Evolutionary conservation across 2,797 vertebrate genomes (phyloP).

Genomic region (Dromococcyx pavoninus): DNA sequence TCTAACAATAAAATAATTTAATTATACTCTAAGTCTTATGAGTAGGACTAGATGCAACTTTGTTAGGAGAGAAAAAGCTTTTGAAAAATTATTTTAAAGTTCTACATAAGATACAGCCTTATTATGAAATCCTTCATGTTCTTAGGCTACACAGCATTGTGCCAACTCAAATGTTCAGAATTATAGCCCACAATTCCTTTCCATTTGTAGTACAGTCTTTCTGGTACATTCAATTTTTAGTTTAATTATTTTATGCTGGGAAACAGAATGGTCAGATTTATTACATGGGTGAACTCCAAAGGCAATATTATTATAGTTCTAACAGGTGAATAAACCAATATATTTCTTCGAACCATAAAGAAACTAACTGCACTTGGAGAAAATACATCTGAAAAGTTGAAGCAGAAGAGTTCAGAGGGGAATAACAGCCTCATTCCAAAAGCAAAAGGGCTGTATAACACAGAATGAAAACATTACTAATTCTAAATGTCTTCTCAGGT

Average conservation of each 20-base stretch:
- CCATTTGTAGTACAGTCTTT: constrained; percentile 66
- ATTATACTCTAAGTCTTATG: neutral
- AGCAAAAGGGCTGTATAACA: neutral
- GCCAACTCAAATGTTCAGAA: constrained; percentile 63
- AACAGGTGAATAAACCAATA: constrained; percentile 74
- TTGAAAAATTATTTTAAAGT: constrained; percentile 40
- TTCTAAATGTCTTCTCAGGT: neutral
- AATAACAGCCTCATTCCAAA: neutral
- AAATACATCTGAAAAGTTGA: constrained; percentile 59
- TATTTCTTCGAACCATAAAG: constrained; percentile 68
- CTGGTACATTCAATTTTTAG: constrained; percentile 65
- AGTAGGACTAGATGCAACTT: constrained; percentile 9
- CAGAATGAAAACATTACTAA: neutral
- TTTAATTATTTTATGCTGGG: constrained; percentile 76
- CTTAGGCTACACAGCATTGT: constrained; percentile 48
- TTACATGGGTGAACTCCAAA: constrained; percentile 61
- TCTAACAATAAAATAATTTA: neutral
- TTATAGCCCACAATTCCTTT: constrained; percentile 59
- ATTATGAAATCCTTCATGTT: constrained; percentile 63
- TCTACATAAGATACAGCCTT: constrained; percentile 66
- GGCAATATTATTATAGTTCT: constrained; percentile 72
- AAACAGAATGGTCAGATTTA: constrained; percentile 72
- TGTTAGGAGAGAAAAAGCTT: constrained; percentile 40
- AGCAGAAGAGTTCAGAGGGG: constrained; percentile 11
- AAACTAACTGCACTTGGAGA: constrained; percentile 52